A percentile compares a stretch with the other conserved stretches of the same genome.
These are phyloP conservation scores for Hirtodrosophila histrioides DNA, from an alignment of 2,888 invertebrate genomes.

Conservation along the genomic window DNA sequence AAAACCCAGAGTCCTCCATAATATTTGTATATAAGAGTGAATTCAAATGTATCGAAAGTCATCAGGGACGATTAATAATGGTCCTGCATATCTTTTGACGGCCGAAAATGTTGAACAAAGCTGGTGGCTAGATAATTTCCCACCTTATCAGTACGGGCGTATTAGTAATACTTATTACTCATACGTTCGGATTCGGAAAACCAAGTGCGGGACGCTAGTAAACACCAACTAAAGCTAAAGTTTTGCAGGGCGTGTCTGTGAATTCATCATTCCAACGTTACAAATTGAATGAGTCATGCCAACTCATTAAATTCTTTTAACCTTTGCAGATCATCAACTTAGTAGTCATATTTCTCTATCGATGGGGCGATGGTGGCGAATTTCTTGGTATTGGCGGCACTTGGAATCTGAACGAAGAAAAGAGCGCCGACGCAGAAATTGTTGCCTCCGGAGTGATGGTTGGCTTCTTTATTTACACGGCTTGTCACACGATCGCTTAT, in stretches of 20 bases:
- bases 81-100: background rate
- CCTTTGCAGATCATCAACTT: conserved; percentile 90
- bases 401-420: conserved; percentile 95
- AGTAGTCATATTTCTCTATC: conserved; percentile 91
- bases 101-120: conserved; percentile 48
- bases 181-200: conserved; percentile 30
- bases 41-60: too few species aligned
- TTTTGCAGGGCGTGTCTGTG: conserved; percentile 37
- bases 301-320: background rate
- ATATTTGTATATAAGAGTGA: too few species aligned
- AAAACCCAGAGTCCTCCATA: background rate
- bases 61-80: too few species aligned
- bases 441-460: conserved; percentile 94
- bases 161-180: conserved; percentile 48
- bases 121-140: conserved; percentile 22
- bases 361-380: conserved; percentile 92
- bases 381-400: conserved; percentile 95
- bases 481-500: conserved; percentile 90
- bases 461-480: conserved; percentile 93
- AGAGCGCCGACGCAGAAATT: conserved; percentile 94
- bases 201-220: conserved; percentile 29
- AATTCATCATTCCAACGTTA: conserved; percentile 19
- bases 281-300: conserved; percentile 26
- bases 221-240: conserved; percentile 17
- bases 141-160: conserved; percentile 48